Percentiles rank a stretch among this genome's conserved stretches.
Conservation (phyloP, 64 coral and sea anemone genomes). For the Hydrozoanthus tunicans region DNA sequence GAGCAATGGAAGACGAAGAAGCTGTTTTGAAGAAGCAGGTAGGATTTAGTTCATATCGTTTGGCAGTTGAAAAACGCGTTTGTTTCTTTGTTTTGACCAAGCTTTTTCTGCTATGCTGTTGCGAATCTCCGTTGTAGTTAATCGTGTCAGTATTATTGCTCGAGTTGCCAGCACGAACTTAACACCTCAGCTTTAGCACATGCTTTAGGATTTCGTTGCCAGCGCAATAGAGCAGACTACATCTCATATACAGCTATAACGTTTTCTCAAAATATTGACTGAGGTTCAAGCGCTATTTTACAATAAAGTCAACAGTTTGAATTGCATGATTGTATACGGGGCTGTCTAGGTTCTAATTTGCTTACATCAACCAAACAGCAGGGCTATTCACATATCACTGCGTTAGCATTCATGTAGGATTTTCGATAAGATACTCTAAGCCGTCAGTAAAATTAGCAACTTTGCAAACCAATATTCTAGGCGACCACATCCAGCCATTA, state of each 20-base stretch:
- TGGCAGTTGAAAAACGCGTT: background rate
- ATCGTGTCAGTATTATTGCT: constrained; percentile 1
- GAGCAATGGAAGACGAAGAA: constrained; percentile 47
- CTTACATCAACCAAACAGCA: constrained; percentile 54
- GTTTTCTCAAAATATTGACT: background rate
- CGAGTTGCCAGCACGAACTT: background rate
- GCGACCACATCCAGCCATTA: background rate
- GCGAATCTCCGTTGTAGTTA: no score
- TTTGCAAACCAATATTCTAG: background rate
- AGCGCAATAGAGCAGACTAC: background rate
- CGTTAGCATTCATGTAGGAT: constrained; percentile 7
- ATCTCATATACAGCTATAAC: background rate
- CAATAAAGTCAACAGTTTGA: constrained; percentile 26
- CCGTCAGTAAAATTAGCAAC: background rate
- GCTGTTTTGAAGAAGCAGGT: constrained; percentile 55
- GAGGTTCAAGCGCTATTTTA: constrained; percentile 18
- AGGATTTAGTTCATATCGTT: background rate
- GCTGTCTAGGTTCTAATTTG: constrained; percentile 31
- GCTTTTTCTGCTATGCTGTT: background rate
- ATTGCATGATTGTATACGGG: constrained; percentile 20
- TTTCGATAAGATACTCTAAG: background rate
- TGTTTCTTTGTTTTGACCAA: background rate
- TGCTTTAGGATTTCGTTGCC: no score
- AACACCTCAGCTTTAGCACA: no score
- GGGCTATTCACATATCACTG: constrained; percentile 20